A percentile compares a stretch with the other conserved stretches of the same genome.
Conservation (phyloP, 2,113 vertebrate species). For the Catagonus wagneri region DNA sequence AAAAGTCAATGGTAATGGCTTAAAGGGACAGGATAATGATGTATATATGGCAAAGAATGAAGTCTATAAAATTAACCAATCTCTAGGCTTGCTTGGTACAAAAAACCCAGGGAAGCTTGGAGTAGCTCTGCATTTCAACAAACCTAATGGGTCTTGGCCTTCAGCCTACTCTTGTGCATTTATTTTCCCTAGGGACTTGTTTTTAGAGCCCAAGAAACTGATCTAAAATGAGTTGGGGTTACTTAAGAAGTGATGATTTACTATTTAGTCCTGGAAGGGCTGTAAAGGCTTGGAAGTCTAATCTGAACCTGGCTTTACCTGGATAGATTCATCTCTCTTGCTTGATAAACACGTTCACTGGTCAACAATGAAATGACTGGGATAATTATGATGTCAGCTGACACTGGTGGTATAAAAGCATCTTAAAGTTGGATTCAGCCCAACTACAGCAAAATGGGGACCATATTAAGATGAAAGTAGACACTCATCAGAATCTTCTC, state of each 20-base stretch:
- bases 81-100: conserved; percentile 27
- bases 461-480: neutral
- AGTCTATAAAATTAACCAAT: conserved; percentile 57
- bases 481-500: neutral
- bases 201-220: neutral
- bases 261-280: conserved; percentile 38
- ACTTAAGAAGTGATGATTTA: conserved; percentile 68
- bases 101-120: neutral
- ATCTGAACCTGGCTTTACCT: conserved; percentile 47
- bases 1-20: neutral
- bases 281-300: conserved; percentile 16
- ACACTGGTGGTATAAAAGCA: neutral
- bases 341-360: neutral
- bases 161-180: conserved; percentile 52
- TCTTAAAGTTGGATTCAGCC: neutral
- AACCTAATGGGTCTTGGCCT: conserved; percentile 64
- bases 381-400: neutral
- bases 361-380: neutral
- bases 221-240: conserved; percentile 26
- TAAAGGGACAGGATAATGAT: neutral
- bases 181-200: conserved; percentile 63
- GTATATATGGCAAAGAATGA: neutral
- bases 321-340: neutral
- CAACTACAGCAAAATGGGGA: neutral
- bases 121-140: conserved; percentile 43